These are phyloP conservation scores for Myoxocephalus aenaeus DNA, from an alignment of 2,797 vertebrate genomes.

Conservation along the genomic window DNA sequence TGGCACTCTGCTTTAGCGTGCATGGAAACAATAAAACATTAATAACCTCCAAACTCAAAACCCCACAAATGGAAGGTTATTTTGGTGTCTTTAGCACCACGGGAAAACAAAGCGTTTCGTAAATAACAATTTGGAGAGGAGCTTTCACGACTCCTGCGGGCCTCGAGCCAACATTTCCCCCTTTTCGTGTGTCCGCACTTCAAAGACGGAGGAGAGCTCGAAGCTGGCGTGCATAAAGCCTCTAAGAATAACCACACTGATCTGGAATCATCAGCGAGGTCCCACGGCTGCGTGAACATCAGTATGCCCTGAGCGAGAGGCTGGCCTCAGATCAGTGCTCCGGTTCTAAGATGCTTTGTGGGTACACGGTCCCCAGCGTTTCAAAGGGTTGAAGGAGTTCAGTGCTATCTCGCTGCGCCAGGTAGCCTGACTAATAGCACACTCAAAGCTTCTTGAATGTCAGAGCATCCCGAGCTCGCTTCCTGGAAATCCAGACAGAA, in stretches of 20 bases:
- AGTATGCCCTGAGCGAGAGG: constrained; percentile 40
- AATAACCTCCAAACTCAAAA: constrained; percentile 63
- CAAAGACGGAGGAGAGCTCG: constrained; percentile 49
- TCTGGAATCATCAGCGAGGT: constrained; percentile 58
- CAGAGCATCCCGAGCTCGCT: constrained; percentile 62
- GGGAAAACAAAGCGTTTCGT: constrained; percentile 72
- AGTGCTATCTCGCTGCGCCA: constrained; percentile 77
- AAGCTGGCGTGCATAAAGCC: constrained; percentile 44
- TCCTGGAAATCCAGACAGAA: constrained; percentile 72
- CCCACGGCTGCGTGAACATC: constrained; percentile 38
- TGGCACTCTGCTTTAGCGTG: constrained; percentile 36
- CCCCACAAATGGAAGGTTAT: constrained; percentile 69
- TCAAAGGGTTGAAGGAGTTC: constrained; percentile 70
- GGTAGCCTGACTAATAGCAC: constrained; percentile 81
- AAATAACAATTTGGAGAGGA: constrained; percentile 58
- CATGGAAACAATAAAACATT: constrained; percentile 78
- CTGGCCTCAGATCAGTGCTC: constrained; percentile 56
- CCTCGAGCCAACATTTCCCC: constrained; percentile 39
- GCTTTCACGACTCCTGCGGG: constrained; percentile 62
- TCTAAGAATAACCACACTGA: constrained; percentile 69
- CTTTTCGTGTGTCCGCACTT: constrained; percentile 51
- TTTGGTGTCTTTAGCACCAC: constrained; percentile 55
- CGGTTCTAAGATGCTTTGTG: constrained; percentile 68
- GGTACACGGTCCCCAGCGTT: constrained; percentile 52
- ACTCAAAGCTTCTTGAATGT: constrained; percentile 78